Conservation (phyloP, 2,113 vertebrate genomes). For the Ardeotis arabs region DNA sequence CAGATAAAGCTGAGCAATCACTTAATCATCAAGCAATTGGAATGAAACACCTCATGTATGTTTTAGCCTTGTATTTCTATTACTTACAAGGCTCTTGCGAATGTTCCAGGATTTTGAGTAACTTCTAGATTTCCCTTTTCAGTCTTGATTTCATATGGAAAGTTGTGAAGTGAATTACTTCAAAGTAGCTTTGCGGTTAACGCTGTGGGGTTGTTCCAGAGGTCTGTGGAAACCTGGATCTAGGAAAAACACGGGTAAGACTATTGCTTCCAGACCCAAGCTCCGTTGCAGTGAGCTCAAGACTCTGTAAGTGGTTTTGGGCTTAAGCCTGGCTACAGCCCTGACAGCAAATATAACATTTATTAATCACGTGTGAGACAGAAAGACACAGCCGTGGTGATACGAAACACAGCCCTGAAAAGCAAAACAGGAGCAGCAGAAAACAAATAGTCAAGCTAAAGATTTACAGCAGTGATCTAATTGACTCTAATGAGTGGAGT, state of each 20-base stretch:
- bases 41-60: constrained; percentile 37
- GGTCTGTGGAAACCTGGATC: constrained; percentile 11
- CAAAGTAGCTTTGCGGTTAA: constrained; percentile 19
- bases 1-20: constrained; percentile 41
- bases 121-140: constrained; percentile 20
- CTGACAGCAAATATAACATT: not conserved
- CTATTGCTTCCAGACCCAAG: constrained; percentile 40
- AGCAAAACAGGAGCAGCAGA: not conserved
- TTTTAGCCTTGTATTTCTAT: constrained; percentile 20
- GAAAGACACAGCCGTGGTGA: not conserved
- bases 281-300: not conserved
- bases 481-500: not conserved
- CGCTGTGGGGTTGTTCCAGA: constrained; percentile 38
- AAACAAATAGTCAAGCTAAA: constrained; percentile 12
- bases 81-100: not conserved
- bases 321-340: not conserved
- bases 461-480: constrained; percentile 22
- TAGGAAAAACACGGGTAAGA: not conserved
- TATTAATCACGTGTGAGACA: not conserved
- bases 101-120: not conserved
- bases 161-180: not conserved
- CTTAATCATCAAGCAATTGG: constrained; percentile 21
- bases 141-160: constrained; percentile 1
- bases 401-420: not conserved
- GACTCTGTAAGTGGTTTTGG: not conserved